A percentile compares a stretch with the other conserved stretches of the same genome.
Evolutionary conservation across 2,113 vertebrate genomes (phyloP).

Genomic region (Phrynosoma platyrhinos): DNA sequence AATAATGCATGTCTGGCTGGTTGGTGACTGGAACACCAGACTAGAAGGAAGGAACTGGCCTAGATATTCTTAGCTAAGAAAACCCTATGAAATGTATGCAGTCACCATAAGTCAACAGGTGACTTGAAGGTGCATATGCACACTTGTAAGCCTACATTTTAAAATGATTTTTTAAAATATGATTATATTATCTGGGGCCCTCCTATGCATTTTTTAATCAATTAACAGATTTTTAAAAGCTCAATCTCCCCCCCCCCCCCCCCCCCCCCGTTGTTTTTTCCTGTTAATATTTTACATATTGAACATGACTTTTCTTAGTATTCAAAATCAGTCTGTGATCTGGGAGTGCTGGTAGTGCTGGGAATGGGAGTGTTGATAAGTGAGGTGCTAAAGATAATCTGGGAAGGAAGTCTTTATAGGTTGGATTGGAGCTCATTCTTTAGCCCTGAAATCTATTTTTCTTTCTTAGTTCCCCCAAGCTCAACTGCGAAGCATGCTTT

Average conservation of each 20-base stretch:
- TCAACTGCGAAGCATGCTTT: constrained; percentile 53
- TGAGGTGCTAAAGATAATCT: neutral
- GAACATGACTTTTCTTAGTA: neutral
- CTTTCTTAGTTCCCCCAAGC: constrained; percentile 60
- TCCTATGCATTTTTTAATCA: neutral
- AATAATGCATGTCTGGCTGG: no score
- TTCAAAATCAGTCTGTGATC: neutral
- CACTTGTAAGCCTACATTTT: no score
- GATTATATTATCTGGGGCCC: neutral
- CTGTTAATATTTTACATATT: neutral
- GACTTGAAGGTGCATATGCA: no score
- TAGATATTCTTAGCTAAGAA: no score
- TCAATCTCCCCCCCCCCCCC: no score
- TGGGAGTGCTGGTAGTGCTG: no score
- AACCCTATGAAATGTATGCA: no score
- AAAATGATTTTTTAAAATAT: no score
- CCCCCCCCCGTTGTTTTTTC: neutral
- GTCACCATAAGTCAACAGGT: no score
- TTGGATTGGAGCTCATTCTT: neutral
- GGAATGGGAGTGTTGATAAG: neutral
- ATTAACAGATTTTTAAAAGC: no score
- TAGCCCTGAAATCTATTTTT: constrained; percentile 24
- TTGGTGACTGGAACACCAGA: no score
- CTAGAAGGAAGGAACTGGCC: no score
- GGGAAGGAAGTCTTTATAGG: neutral